Base-by-base conservation (phyloP, 2,888 invertebrate species). In the Pedicia rivosa region DNA sequence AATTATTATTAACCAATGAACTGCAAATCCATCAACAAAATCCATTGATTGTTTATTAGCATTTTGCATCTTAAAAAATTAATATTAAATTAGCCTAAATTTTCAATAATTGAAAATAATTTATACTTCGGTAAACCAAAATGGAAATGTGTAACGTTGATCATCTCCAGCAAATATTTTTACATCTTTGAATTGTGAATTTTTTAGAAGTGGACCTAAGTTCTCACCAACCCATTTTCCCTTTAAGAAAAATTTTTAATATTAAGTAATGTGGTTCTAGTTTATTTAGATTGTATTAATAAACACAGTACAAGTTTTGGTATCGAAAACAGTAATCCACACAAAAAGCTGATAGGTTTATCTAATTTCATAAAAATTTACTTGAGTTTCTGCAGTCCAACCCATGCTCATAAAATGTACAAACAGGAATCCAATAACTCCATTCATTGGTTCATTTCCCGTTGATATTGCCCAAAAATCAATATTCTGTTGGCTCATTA, bases 391-490 rank as follows among this genome's bases (percentile, higher is more conserved):
- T 0, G 83, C 70, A 3, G 69, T 68, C 78, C 83, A 88, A 13
- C 78, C 84, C 58, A 90, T 62, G 7, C 76, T 70, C 56, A 84
- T 84, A 52, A 86, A 82, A 7, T 57, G 53, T 8, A 56, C 50
- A 38, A 58, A 53, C 2, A 56, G 57, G 40, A 66, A 48, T 0
- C 71, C 69, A 1, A 72, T 39, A 3, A 72, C 60, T 8, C 75
- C 75, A 50, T 78, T 75, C 4, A 70, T 50, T 0, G 92, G 91
- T 54, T 94, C 91, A 54, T 92, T 92, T 17, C 87, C 84, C 0
- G 83, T 79, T 1, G 90, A 82, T 22, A 91, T 61, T 0, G 77
- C 84, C 91, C 91, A 94, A 44, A 81, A 72, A 3, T 67, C 58
- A 28, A 73, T 57, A 12, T 73, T 73, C n/a, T 73, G 59, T 20